Evolutionary conservation across 2,797 vertebrate species (phyloP), one percentile per base, ranked within the genome.

Genomic region (Crocidura indochinensis): DNA sequence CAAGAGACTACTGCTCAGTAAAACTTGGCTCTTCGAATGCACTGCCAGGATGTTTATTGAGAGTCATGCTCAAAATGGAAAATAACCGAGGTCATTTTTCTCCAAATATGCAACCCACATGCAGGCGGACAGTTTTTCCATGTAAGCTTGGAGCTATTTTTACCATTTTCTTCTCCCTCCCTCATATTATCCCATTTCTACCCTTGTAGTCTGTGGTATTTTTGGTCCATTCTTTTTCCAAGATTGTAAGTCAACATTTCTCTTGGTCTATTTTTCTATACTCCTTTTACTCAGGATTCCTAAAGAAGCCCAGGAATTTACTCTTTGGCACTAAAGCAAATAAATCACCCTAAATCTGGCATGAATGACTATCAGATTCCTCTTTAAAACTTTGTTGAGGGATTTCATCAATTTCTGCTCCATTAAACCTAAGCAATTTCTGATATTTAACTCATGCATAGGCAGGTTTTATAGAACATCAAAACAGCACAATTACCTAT

Each of bases 51-150:
- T 84, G 38, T 38, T 38, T 38, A 5, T 88, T 47, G 6, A 93
- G 94, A 12, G 85, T 84, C 79, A 86, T 93, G 53, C 26, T 89
- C 29, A 60, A 65, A 93, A 56, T 8, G 82, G 2, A 94, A 94
- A 92, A 92, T 56, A 76, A 62, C 11, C 89, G 12, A 51, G 31
- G 10, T 7, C 12, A 11, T 22, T 69, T 10, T 83, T 83, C 44
- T 51, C 20, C 81, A 53, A 20, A 26, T 85, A 82, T 84, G 74
- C 51, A 44, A n/a, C 5, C 38, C 38, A 38, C 38, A 38, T 38
- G 38, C 5, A 38, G 38, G 38, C 26, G 60, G 44, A 85, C 3
- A 64, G 22, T n/a, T 56, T 6, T 77, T 49, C 56, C 80, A n/a
- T 38, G 51, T 79, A 62, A 87, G 20, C 8, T 53, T 20, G 53